A percentile compares a stretch with the other conserved stretches of the same genome.
Evolutionary conservation across 1,140 invertebrate species (phyloP).

Genomic region (Papilio polytes): DNA sequence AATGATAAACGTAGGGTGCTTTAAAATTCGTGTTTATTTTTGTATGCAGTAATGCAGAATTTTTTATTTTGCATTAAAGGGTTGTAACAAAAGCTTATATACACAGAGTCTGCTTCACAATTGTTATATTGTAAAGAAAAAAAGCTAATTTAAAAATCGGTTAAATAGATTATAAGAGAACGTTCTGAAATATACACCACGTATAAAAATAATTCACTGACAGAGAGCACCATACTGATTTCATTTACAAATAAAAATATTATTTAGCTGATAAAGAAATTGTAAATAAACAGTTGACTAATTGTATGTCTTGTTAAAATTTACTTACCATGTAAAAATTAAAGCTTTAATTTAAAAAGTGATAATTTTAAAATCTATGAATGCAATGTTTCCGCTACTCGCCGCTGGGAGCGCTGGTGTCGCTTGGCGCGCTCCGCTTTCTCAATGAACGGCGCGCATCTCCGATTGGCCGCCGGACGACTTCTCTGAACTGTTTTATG

Average conservation of each 20-base stretch:
- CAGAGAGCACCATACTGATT: no score
- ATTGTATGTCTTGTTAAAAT: background rate
- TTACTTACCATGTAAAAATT: background rate
- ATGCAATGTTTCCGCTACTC: constrained; percentile 63
- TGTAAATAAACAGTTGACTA: no score
- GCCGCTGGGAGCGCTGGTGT: constrained; percentile 58
- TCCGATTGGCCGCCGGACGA: constrained; percentile 37
- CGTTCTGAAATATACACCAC: background rate
- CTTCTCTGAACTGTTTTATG: constrained; percentile 50
- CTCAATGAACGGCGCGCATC: constrained; percentile 32
- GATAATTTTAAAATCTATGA: constrained; percentile 36
- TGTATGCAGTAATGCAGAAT: background rate
- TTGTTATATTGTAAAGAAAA: background rate
- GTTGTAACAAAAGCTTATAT: background rate
- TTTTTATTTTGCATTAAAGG: background rate
- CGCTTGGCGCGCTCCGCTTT: constrained; percentile 48
- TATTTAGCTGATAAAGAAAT: no score
- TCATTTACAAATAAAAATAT: no score
- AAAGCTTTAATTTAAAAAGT: constrained; percentile 35
- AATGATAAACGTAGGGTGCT: constrained; percentile 6
- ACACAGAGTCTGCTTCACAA: background rate
- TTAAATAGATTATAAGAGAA: no score
- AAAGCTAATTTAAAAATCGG: no score
- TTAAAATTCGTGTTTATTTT: constrained; percentile 2
- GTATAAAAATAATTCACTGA: background rate